Percentiles rank a stretch among this genome's conserved stretches.
These are phyloP conservation scores for Poecilia latipinna DNA, from an alignment of 2,113 vertebrate genomes.

Conservation along the genomic window DNA sequence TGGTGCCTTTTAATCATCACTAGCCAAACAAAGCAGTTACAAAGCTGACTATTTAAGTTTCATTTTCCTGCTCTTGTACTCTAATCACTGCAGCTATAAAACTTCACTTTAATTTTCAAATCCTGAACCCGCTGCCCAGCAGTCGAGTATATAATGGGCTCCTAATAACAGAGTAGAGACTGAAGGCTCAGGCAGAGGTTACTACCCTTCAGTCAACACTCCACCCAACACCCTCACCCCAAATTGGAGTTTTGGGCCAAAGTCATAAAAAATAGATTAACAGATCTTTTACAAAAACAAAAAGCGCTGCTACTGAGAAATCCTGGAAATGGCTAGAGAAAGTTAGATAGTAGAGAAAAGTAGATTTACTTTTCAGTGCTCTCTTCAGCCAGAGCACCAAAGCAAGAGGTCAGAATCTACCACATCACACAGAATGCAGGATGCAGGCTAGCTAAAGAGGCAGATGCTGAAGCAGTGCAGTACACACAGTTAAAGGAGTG, in stretches of 20 bases:
- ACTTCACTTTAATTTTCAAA: conserved; percentile 23
- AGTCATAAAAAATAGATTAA: not conserved
- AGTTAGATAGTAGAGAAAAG: too few species aligned
- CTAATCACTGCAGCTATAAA: conserved; percentile 32
- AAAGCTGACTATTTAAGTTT: conserved; percentile 22
- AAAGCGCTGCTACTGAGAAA: not conserved
- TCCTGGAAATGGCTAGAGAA: not conserved
- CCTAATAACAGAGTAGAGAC: conserved; percentile 48
- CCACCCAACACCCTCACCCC: not conserved
- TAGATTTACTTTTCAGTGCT: too few species aligned
- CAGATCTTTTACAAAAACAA: not conserved
- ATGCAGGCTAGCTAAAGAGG: not conserved
- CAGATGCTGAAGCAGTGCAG: not conserved
- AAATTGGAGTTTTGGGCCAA: not conserved
- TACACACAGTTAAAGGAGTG: not conserved
- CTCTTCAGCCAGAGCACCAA: not conserved
- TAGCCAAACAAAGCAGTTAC: conserved; percentile 22
- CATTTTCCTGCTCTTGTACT: conserved; percentile 15
- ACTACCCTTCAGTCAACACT: not conserved
- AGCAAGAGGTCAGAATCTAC: too few species aligned
- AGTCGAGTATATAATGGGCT: conserved; percentile 17
- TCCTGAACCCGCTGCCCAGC: conserved; percentile 7
- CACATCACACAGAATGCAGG: too few species aligned
- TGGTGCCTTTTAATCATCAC: conserved; percentile 56
- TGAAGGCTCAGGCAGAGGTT: conserved; percentile 4